Evolutionary conservation across 2,797 vertebrate species (phyloP).

Genomic region (Decapterus maruadsi): DNA sequence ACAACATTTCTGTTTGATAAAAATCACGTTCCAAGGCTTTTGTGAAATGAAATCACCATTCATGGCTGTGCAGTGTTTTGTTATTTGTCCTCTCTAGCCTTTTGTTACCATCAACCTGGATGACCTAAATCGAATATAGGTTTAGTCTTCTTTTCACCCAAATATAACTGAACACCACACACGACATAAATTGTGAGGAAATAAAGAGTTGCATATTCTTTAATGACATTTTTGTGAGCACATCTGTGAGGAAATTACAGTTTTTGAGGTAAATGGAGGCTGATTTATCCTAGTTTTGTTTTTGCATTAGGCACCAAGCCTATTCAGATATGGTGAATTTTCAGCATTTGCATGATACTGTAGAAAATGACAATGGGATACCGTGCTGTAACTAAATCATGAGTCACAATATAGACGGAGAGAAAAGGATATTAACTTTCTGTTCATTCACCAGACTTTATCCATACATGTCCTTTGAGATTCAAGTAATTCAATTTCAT

Average conservation of each 20-base stretch:
- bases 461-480: constrained; percentile 20
- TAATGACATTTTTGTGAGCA: constrained; percentile 14
- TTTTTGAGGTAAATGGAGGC: constrained; percentile 2
- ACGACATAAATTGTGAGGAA: neutral
- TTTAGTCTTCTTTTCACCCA: neutral
- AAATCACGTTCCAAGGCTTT: constrained; percentile 5
- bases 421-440: constrained; percentile 7
- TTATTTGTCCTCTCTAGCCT: neutral
- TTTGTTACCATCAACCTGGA: constrained; percentile 2
- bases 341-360: constrained; percentile 3
- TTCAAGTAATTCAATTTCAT: constrained; percentile 9
- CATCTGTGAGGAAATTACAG: constrained; percentile 20
- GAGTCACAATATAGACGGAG: neutral
- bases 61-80: neutral
- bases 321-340: constrained; percentile 18
- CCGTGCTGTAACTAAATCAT: neutral
- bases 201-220: neutral
- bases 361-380: neutral
- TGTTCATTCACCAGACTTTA: neutral
- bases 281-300: constrained; percentile 22
- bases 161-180: constrained; percentile 2
- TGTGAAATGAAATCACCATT: constrained; percentile 11
- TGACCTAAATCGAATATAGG: neutral
- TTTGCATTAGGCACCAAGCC: constrained; percentile 9
- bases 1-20: neutral